Percentiles rank a stretch among this genome's conserved stretches.
Evolutionary conservation across 2,797 vertebrate species (phyloP).

Genomic region (Arnoldichthys spilopterus): DNA sequence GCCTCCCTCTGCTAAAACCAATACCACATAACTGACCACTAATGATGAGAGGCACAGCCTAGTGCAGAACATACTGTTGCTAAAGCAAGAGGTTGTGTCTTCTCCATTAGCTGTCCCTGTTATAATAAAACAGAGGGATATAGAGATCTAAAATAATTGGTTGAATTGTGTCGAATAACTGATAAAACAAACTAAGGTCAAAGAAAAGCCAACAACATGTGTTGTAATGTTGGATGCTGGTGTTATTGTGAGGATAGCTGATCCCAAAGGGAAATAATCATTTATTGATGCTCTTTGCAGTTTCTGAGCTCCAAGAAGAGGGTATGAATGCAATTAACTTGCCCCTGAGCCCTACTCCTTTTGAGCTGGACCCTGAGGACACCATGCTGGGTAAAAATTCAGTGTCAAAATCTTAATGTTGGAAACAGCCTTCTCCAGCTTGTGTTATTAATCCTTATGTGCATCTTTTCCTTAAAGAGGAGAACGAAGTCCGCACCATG

Average conservation of each 20-base stretch:
- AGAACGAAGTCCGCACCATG: slow-evolving; percentile 90
- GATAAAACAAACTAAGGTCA: slow-evolving; percentile 31
- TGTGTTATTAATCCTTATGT: slow-evolving; percentile 4
- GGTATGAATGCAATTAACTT: slow-evolving; percentile 91
- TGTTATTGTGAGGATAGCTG: slow-evolving; percentile 5
- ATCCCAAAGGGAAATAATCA: slow-evolving; percentile 7
- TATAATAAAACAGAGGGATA: slow-evolving; percentile 18
- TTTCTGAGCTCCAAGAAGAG: slow-evolving; percentile 90
- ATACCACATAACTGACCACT: slow-evolving; percentile 51
- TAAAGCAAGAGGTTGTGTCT: slow-evolving; percentile 19
- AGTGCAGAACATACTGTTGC: slow-evolving; percentile 42
- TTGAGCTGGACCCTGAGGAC: slow-evolving; percentile 88
- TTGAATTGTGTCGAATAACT: background rate
- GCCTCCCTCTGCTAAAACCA: slow-evolving; percentile 50
- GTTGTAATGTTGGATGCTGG: background rate
- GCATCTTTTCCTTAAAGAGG: slow-evolving; percentile 71
- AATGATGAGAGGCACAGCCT: slow-evolving; percentile 55
- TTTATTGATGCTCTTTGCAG: slow-evolving; percentile 66
- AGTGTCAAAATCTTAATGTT: slow-evolving; percentile 5
- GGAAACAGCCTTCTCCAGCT: slow-evolving; percentile 16
- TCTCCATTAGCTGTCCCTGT: slow-evolving; percentile 32
- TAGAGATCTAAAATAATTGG: slow-evolving; percentile 9
- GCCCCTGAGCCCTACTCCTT: slow-evolving; percentile 86
- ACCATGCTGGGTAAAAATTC: slow-evolving; percentile 85
- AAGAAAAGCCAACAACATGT: background rate